Evolutionary conservation across 1,140 invertebrate genomes (phyloP), one percentile per base, ranked within the genome.

Genomic region (Drosophila navojoa): DNA sequence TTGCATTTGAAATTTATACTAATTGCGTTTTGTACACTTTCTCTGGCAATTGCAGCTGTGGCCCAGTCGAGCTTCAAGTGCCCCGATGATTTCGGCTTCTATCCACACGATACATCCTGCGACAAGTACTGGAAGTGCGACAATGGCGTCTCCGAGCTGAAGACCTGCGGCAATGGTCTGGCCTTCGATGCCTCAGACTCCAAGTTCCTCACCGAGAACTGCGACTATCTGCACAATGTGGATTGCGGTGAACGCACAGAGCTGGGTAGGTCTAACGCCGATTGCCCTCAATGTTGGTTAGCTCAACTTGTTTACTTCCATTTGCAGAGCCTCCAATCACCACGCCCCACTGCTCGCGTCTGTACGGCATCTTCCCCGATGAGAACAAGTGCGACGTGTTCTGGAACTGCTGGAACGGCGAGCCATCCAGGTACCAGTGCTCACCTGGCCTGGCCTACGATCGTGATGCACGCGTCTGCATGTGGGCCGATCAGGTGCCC

Each of bases 41-140:
- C n/a, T 11, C n/a, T 45, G 55, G 25, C 13, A 22, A 27, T 25
- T 93, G 32, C 93, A 96, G 95, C 94, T 86, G 93, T 94, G 70
- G 94, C 92, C 71, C 95, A 97, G 92, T 96, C 97, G 76, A 94
- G 93, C 79, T 98, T 98, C 94, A 97, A 98, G 94, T 98, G 97
- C 91, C 97, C 97, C 5, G 97, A 98, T 91, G 97, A 98, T 92
- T 98, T 97, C 90, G 98, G 98, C 7, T 98, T 98, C 93, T 98
- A 98, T 93, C 97, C 97, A 68, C 97, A 97, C 93, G 96, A 96
- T 82, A 93, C 93, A 69, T 97, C 96, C 22, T 98, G 98, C 92
- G 98, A 98, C 93, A 98, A 98, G 93, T 98, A 98, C 93, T 98
- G 96, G 96, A 97, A 98, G 91, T 98, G 97, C 92, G 97, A 98